Conservation (phyloP, 2,888 invertebrate genomes). For the Oconnorella tubifera region DNA sequence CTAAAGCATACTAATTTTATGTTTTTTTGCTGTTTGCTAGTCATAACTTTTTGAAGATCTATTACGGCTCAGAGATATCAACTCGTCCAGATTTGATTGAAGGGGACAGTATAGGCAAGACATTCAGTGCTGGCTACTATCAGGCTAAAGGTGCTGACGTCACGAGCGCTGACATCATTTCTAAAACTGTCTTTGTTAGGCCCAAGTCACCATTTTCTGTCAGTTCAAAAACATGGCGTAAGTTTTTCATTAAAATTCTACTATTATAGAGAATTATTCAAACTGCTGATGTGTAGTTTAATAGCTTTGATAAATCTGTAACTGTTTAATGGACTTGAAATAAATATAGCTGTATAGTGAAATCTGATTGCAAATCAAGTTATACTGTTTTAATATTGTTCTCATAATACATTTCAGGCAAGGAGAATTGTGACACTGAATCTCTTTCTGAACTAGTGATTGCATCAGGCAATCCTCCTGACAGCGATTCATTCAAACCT, state of each 20-base stretch:
- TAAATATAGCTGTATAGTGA: too few relatives aligned
- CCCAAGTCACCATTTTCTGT: slow-evolving; percentile 34
- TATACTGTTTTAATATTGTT: too few relatives aligned
- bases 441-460: slow-evolving; percentile 27
- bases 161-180: slow-evolving; percentile 11
- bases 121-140: slow-evolving; percentile 33
- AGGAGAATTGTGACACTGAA: slow-evolving; percentile 33
- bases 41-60: slow-evolving; percentile 45
- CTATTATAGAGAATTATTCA: too few relatives aligned
- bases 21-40: too few relatives aligned
- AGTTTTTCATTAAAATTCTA: too few relatives aligned
- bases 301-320: too few relatives aligned
- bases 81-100: slow-evolving; percentile 45
- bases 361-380: too few relatives aligned
- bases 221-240: slow-evolving; percentile 35
- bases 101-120: slow-evolving; percentile 35
- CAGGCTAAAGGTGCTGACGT: slow-evolving; percentile 27
- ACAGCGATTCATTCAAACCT: slow-evolving; percentile 29
- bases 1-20: too few relatives aligned
- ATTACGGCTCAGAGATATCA: slow-evolving; percentile 45
- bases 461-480: slow-evolving; percentile 19
- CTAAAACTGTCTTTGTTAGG: slow-evolving; percentile 28
- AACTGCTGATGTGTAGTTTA: too few relatives aligned
- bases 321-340: too few relatives aligned
- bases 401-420: too few relatives aligned